These are phyloP conservation scores for Galagoides demidoff DNA, from an alignment of 2,797 vertebrate species.

Conservation along the genomic window DNA sequence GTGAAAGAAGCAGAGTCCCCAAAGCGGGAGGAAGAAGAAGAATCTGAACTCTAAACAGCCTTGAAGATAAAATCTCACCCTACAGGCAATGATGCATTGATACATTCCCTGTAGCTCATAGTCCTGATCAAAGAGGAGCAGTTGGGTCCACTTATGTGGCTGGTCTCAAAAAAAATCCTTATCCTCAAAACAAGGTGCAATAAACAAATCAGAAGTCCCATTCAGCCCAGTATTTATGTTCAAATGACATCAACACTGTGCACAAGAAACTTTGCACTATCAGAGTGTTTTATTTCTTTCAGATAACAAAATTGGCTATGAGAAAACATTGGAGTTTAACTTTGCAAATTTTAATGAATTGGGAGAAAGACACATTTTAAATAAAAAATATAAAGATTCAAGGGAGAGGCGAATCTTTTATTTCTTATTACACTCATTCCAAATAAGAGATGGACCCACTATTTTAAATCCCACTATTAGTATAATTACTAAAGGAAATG, in stretches of 20 bases:
- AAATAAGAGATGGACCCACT: neutral
- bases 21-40: neutral
- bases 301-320: neutral
- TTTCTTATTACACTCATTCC: constrained; percentile 19
- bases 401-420: neutral
- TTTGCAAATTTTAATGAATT: neutral
- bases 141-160: neutral
- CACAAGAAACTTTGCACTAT: neutral
- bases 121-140: neutral
- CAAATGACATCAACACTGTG: neutral
- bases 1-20: neutral
- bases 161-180: neutral
- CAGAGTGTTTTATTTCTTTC: neutral
- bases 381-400: neutral
- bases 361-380: neutral
- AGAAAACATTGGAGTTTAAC: neutral
- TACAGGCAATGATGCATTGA: too few species aligned
- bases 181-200: neutral
- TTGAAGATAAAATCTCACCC: neutral
- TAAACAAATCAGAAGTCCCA: neutral
- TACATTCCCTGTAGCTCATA: neutral
- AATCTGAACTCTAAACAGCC: neutral
- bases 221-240: neutral
- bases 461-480: neutral
- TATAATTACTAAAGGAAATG: constrained; percentile 3